These are phyloP conservation scores for Cyprinus carpio DNA, from an alignment of 2,113 vertebrate species.

Conservation along the genomic window DNA sequence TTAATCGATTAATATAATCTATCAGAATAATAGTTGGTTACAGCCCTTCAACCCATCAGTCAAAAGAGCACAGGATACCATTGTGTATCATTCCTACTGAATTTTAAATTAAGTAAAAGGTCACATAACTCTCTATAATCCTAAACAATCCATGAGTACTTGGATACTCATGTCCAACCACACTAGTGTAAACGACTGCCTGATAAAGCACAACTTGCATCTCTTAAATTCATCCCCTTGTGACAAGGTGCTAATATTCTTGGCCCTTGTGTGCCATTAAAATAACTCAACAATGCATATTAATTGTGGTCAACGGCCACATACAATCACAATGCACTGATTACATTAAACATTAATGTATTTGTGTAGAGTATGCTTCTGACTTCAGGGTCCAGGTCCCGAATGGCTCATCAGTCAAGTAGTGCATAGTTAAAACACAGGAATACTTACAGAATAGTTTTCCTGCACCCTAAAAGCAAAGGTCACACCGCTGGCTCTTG, in stretches of 20 bases:
- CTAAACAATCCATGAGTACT: background rate
- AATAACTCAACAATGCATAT: background rate
- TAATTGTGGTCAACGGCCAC: background rate
- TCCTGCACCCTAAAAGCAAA: background rate
- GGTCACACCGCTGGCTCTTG: background rate
- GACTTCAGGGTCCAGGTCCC: too few relatives aligned
- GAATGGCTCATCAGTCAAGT: background rate
- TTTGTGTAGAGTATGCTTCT: too few relatives aligned
- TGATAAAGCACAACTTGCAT: background rate
- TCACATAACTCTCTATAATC: background rate
- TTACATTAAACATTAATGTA: background rate
- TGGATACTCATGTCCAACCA: background rate
- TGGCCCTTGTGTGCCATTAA: background rate
- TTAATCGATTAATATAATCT: background rate
- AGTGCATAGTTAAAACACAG: background rate
- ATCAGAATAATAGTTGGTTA: background rate
- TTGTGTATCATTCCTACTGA: background rate
- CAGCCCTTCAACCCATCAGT: background rate
- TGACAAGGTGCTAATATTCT: background rate
- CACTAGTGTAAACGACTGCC: too few relatives aligned
- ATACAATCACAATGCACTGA: background rate
- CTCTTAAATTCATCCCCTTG: background rate
- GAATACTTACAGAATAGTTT: background rate
- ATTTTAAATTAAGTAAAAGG: background rate
- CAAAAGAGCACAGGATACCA: background rate